Base-by-base conservation (phyloP, 2,888 invertebrate species). In the Volucella inanis region DNA sequence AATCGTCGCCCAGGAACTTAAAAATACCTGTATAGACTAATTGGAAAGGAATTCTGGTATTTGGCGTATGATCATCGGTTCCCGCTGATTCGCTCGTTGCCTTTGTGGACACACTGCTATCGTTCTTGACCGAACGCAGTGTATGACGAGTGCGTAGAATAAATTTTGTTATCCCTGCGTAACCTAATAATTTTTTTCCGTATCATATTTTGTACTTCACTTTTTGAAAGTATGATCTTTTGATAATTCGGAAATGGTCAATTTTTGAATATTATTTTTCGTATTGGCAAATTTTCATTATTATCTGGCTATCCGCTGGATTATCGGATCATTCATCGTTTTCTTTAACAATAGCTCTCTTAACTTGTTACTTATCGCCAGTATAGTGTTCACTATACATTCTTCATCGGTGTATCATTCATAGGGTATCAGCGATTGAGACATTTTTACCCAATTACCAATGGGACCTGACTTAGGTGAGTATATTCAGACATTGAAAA, bases 41-140 rank as follows among this genome's bases (percentile, higher is more conserved):
- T 39, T 57, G 64, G 12, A 74, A 74, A 9, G 64, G 39, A n/a
- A 64, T 39, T 55, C 12, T 31, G 74, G 74, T n/a, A 49, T 18
- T 3, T 31, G 4, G 12, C 41, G 12, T 2, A 49, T 22, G 64
- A n/a, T n/a, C n/a, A n/a, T n/a, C n/a, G n/a, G n/a, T n/a, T n/a
- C n/a, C n/a, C n/a, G n/a, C n/a, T n/a, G 39, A 9, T 74, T 64
- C n/a, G 38, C 15, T 9, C 67, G 39, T 61, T 67, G 67, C 1
- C 43, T 52, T 61, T 61, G 49, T 31, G 57, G 75, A 59, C 64
- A 75, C 3, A 75, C n/a, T 18, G 55, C 11, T 64, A 74, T 22
- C 12, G 12, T 49, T 64, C 11, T 15, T 55, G 55, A 10, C 64
- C 64, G 41, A 11, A 14, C 74, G 64, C 12, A 74, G 15, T 54